phyloP scores from a whole-genome alignment of 2,113 vertebrate species.

The Oryzias melastigma region DNA sequence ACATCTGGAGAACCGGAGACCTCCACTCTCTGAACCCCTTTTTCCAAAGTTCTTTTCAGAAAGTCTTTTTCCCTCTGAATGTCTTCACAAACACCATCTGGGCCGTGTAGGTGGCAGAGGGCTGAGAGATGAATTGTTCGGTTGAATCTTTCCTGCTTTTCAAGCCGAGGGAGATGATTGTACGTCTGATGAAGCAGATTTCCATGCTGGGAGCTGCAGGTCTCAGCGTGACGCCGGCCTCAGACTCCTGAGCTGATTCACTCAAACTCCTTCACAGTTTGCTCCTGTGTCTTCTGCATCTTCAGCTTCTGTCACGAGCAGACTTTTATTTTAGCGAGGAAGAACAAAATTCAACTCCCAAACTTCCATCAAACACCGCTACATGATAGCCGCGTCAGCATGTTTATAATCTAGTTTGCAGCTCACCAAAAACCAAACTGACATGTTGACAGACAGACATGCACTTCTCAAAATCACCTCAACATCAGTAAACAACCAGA shows the following conservation, averaged over 20 bases:
- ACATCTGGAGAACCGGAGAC: conserved; percentile 33
- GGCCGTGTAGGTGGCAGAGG: conserved; percentile 49
- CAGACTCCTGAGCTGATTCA: conserved; percentile 12
- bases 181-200: conserved; percentile 54
- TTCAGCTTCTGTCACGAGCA: not conserved
- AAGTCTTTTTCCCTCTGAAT: conserved; percentile 25
- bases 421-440: too few species aligned
- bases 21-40: conserved; percentile 23
- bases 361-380: too few species aligned
- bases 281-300: not conserved
- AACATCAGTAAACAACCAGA: too few species aligned
- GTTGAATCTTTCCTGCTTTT: conserved; percentile 41
- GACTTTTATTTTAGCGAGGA: too few species aligned
- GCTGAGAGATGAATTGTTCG: conserved; percentile 32
- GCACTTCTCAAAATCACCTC: too few species aligned
- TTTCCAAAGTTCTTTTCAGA: conserved; percentile 10
- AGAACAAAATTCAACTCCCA: too few species aligned
- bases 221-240: conserved; percentile 14
- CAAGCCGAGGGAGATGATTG: conserved; percentile 34
- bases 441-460: too few species aligned
- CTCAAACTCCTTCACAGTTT: not conserved
- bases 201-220: conserved; percentile 28
- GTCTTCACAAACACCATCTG: conserved; percentile 62
- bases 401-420: too few species aligned
- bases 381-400: too few species aligned